A percentile compares a stretch with the other conserved stretches of the same genome.
phyloP scores from a whole-genome alignment of 2,888 invertebrate species.

The Operophtera brumata region DNA sequence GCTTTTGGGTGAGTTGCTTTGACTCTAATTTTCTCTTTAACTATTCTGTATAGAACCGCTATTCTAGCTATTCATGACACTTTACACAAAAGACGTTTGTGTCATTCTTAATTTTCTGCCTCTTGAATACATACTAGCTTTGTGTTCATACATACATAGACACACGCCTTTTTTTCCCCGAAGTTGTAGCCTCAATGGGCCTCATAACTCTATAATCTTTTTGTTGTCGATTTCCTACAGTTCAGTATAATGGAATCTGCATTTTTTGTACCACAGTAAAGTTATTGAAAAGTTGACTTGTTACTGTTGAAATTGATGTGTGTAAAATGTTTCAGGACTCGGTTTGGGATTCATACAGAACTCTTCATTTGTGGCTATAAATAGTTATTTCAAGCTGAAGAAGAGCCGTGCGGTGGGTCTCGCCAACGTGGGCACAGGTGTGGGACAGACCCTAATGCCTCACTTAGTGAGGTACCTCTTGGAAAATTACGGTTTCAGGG shows the following conservation, averaged over 20 bases:
- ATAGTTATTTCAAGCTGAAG: slow-evolving; percentile 84
- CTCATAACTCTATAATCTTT: no score
- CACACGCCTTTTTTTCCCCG: no score
- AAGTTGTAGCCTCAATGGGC: no score
- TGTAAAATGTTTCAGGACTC: slow-evolving; percentile 69
- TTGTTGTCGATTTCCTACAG: no score
- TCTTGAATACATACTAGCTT: no score
- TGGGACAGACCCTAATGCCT: slow-evolving; percentile 88
- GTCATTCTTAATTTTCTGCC: no score
- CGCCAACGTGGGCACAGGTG: slow-evolving; percentile 87
- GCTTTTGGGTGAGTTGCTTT: slow-evolving; percentile 67
- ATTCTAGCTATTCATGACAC: no score
- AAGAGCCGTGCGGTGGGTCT: slow-evolving; percentile 88
- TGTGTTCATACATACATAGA: no score
- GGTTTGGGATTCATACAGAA: slow-evolving; percentile 87
- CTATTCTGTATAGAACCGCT: neutral
- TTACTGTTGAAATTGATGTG: neutral
- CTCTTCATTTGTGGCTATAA: slow-evolving; percentile 86
- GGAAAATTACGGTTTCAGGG: slow-evolving; percentile 83
- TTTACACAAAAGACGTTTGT: no score
- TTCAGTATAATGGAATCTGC: no score
- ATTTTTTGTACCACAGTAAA: no score
- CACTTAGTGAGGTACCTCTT: slow-evolving; percentile 84
- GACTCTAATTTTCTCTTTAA: neutral
- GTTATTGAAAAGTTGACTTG: no score